Evolutionary conservation across 2,888 invertebrate genomes (phyloP).

Genomic region (Apotomis capreana): DNA sequence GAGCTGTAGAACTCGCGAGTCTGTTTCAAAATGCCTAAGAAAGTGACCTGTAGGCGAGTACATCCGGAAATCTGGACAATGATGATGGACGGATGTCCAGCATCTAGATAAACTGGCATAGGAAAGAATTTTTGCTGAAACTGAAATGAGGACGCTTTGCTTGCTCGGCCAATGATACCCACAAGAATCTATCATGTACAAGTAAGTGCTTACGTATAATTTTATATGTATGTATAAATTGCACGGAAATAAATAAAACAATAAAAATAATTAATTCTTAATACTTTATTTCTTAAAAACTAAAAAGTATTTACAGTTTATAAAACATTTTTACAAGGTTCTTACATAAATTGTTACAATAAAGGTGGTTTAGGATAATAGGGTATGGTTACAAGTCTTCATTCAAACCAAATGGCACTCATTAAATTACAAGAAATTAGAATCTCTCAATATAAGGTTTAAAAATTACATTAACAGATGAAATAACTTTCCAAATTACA

Average conservation of each 20-base stretch:
- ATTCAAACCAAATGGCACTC: slow-evolving; percentile 62
- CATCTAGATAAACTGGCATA: no score
- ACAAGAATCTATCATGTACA: no score
- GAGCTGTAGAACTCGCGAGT: no score
- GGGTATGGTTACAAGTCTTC: slow-evolving; percentile 34
- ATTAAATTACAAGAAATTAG: slow-evolving; percentile 40
- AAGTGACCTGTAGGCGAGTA: no score
- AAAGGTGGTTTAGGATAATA: slow-evolving; percentile 60
- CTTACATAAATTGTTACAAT: slow-evolving; percentile 44
- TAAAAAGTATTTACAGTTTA: slow-evolving; percentile 50
- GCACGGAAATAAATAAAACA: neutral
- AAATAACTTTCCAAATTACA: neutral
- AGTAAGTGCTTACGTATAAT: no score
- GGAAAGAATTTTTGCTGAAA: no score
- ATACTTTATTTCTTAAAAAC: slow-evolving; percentile 39
- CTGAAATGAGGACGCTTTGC: no score
- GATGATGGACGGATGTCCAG: no score
- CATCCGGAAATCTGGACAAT: no score
- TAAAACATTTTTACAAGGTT: slow-evolving; percentile 47
- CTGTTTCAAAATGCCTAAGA: no score
- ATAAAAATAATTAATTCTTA: slow-evolving; percentile 2
- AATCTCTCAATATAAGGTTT: neutral
- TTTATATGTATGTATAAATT: neutral
- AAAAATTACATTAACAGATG: neutral
- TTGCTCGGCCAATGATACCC: no score